Percentiles rank a stretch among this genome's conserved stretches.
Conservation (phyloP, 1,140 invertebrate species). For the Hypothenemus hampei region DNA sequence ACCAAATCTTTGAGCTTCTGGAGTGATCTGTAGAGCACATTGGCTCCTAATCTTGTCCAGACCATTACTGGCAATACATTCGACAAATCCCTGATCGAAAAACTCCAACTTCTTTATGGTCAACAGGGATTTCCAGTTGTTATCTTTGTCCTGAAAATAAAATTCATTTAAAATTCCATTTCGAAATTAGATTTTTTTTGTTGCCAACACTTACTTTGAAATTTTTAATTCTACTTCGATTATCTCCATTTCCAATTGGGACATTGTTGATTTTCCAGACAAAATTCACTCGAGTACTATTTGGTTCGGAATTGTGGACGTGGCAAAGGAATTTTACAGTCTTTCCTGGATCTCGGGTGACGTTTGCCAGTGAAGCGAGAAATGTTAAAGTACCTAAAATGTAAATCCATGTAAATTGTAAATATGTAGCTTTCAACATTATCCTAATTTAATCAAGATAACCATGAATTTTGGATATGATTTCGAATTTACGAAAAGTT, state of each 20-base stretch:
- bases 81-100: slow-evolving; percentile 65
- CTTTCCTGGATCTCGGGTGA: slow-evolving; percentile 59
- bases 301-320: slow-evolving; percentile 46
- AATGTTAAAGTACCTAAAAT: slow-evolving; percentile 45
- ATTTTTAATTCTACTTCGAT: slow-evolving; percentile 50
- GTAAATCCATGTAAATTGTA: background rate
- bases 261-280: slow-evolving; percentile 66
- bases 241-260: slow-evolving; percentile 47
- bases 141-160: slow-evolving; percentile 30
- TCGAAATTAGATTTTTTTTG: background rate
- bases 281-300: slow-evolving; percentile 51
- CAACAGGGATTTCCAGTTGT: slow-evolving; percentile 48
- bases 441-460: background rate
- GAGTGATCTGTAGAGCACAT: slow-evolving; percentile 54
- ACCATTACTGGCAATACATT: slow-evolving; percentile 60
- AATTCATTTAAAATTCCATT: background rate
- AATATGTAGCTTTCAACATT: background rate
- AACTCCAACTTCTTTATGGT: slow-evolving; percentile 58
- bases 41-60: slow-evolving; percentile 57
- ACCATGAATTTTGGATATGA: no score
- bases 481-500: no score
- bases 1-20: slow-evolving; percentile 30
- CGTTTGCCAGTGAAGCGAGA: slow-evolving; percentile 51
- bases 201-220: slow-evolving; percentile 24
- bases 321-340: slow-evolving; percentile 61